Base-by-base conservation (phyloP, 2,797 vertebrate species). In the Dipus sagitta region DNA sequence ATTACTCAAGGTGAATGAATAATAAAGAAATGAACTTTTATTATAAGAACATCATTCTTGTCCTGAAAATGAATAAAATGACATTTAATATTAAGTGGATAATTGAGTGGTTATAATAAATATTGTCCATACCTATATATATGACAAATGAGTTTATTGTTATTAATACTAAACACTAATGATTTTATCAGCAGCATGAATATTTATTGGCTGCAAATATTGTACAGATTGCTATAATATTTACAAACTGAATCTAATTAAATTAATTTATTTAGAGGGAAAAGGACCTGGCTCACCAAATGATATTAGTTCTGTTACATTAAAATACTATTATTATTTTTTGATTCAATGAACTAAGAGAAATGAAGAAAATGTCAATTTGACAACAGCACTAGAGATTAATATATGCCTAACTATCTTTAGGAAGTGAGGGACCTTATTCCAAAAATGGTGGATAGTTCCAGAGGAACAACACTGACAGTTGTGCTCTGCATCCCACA, bases 241-340 rank as follows among this genome's bases (percentile, higher is more conserved):
- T 77, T 13, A 58, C 42, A 47, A 93, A 42, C 64, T 67, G 2
- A 77, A 34, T 1, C 70, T 34, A 91, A 92, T 91, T 78, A 87
- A 70, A 34, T 83, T 80, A 95, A 96, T 95, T 94, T 72, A 93
- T 26, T 54, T 81, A 86, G 34, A 94, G 18, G 24, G 47, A 47
- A 88, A 91, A 86, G 86, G 58, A 92, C 42, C 58, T 60, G 20
- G 84, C 86, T 79, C 32, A 8, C 62, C 91, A 95, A 85, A 93
- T 96, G 79, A 68, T 96, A 96, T 76, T 75, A 91, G 7, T 92
- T 96, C 82, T 68, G 94, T 96, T 86, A 96, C 82, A 3, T 95
- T 96, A 32, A 85, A 92, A 97, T 97, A 71, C 34, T 94, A 93
- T 77, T 74, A 58, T 47, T 94, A 94, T 95, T 95, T 62, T 74